These are phyloP conservation scores for Aspidiotus rigidus DNA, from an alignment of 2,888 invertebrate species.

Conservation along the genomic window DNA sequence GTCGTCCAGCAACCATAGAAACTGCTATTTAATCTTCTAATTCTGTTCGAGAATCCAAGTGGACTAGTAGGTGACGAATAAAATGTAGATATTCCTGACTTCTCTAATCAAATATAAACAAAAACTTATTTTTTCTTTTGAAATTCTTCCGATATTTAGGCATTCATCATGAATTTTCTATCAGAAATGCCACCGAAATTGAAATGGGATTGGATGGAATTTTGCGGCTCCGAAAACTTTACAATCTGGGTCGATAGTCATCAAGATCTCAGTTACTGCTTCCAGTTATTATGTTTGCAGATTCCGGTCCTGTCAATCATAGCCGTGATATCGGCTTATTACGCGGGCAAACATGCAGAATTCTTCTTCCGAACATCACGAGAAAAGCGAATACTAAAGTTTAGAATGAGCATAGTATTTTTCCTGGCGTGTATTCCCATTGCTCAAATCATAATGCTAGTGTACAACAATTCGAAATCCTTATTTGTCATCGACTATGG, in stretches of 20 bases:
- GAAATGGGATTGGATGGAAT: constrained; percentile 63
- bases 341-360: constrained; percentile 59
- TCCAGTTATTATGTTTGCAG: constrained; percentile 73
- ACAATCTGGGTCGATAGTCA: constrained; percentile 58
- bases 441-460: constrained; percentile 48
- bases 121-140: no score
- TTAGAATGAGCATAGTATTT: constrained; percentile 55
- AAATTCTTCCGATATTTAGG: no score
- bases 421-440: constrained; percentile 54
- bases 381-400: constrained; percentile 55
- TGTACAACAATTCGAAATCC: constrained; percentile 40
- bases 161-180: no score
- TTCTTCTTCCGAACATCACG: constrained; percentile 54
- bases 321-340: constrained; percentile 69
- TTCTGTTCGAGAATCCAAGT: no score
- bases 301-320: constrained; percentile 64
- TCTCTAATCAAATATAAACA: no score
- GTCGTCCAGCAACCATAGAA: no score
- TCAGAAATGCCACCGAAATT: no score
- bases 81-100: no score
- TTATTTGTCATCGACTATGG: constrained; percentile 58
- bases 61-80: no score
- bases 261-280: constrained; percentile 73
- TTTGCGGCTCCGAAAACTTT: constrained; percentile 66
- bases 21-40: no score